Conservation (phyloP, 2,888 invertebrate species). For the Dermolepida albohirtum region DNA sequence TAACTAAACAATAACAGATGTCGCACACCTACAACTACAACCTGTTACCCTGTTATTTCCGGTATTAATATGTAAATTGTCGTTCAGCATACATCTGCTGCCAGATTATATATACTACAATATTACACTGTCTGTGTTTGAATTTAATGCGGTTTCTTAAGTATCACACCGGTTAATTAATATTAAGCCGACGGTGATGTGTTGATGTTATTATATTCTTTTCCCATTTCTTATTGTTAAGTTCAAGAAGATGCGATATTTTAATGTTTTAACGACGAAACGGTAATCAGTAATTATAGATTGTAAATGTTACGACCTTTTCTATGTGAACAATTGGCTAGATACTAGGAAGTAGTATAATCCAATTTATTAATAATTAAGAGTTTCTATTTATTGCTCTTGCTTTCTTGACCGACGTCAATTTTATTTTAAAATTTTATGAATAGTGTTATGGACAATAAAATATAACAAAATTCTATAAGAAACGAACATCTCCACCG, state of each 20-base stretch:
- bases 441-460: too few relatives aligned
- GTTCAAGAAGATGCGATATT: neutral
- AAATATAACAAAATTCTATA: too few relatives aligned
- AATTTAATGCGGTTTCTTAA: conserved; percentile 24
- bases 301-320: neutral
- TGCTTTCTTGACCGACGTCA: too few relatives aligned
- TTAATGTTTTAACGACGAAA: conserved; percentile 2
- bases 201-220: neutral
- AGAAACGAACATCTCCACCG: too few relatives aligned
- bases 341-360: too few relatives aligned
- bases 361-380: too few relatives aligned
- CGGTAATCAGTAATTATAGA: neutral
- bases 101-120: conserved; percentile 18
- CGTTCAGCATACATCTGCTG: conserved; percentile 23
- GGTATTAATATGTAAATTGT: conserved; percentile 38
- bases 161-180: conserved; percentile 20
- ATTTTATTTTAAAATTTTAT: too few relatives aligned
- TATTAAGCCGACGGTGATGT: conserved; percentile 1
- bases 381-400: too few relatives aligned
- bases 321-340: neutral
- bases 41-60: conserved; percentile 36
- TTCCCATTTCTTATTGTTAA: neutral
- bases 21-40: conserved; percentile 34
- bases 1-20: conserved; percentile 37
- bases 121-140: conserved; percentile 1